phyloP scores from a whole-genome alignment of 2,113 vertebrate genomes.

The Stictonetta naevosa region DNA sequence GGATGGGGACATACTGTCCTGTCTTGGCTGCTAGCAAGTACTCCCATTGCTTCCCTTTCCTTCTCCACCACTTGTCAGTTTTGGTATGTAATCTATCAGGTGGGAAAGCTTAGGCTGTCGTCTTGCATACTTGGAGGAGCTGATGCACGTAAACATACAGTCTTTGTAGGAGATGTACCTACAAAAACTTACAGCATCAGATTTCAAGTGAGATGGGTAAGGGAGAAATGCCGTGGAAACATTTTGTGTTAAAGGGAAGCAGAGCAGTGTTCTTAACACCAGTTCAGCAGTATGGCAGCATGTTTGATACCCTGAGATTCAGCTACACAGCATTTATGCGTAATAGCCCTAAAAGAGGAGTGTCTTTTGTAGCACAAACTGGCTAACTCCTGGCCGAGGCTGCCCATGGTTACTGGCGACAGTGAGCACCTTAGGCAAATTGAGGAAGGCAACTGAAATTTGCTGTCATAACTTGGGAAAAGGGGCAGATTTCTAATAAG shows the following conservation, averaged over 20 bases:
- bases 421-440: neutral
- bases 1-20: neutral
- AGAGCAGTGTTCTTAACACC: neutral
- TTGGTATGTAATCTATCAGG: accelerated
- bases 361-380: neutral
- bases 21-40: neutral
- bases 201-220: neutral
- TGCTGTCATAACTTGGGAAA: neutral
- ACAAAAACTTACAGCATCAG: neutral
- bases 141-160: neutral
- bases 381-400: neutral
- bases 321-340: neutral
- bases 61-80: neutral
- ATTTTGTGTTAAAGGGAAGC: neutral
- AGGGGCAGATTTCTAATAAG: neutral
- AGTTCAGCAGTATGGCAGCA: neutral
- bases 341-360: too few species aligned
- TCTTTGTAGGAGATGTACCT: neutral
- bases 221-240: neutral
- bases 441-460: neutral
- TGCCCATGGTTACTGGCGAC: neutral
- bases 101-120: neutral
- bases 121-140: neutral
- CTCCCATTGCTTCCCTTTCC: neutral
- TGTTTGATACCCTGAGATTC: neutral